A percentile compares a stretch with the other conserved stretches of the same genome.
phyloP scores from a whole-genome alignment of 1,140 invertebrate genomes.

The Nebria ingens region DNA sequence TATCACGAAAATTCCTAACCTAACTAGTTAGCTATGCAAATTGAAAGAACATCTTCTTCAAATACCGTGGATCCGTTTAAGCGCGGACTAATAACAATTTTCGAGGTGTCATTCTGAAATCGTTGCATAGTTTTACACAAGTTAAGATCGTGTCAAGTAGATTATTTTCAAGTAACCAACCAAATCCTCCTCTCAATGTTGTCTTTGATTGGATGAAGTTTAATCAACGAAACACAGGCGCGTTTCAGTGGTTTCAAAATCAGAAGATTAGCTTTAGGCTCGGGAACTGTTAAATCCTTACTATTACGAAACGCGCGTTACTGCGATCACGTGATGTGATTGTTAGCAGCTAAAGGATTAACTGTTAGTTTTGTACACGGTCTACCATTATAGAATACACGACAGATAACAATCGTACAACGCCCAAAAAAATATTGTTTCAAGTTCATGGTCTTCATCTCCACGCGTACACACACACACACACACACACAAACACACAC shows the following conservation, averaged over 20 bases:
- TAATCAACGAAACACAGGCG: background rate
- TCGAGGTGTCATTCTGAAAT: no score
- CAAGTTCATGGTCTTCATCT: background rate
- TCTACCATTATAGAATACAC: background rate
- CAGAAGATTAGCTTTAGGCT: background rate
- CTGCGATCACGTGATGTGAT: background rate
- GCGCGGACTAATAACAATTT: no score
- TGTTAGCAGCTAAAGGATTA: background rate
- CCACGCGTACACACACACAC: background rate
- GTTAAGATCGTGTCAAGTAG: background rate
- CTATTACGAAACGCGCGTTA: background rate
- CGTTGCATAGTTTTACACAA: no score
- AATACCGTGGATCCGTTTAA: no score
- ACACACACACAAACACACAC: no score
- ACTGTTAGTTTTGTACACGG: background rate
- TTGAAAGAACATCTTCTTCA: no score
- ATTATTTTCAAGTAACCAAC: no score
- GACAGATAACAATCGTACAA: background rate
- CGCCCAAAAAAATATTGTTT: background rate
- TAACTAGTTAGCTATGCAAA: no score
- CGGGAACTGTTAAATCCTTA: background rate
- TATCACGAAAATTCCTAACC: no score
- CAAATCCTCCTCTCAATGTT: no score
- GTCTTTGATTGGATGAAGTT: background rate
- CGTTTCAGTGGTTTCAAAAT: background rate